Base-by-base conservation (phyloP, 2,888 invertebrate species). In the Arrhopalites spinosus region DNA sequence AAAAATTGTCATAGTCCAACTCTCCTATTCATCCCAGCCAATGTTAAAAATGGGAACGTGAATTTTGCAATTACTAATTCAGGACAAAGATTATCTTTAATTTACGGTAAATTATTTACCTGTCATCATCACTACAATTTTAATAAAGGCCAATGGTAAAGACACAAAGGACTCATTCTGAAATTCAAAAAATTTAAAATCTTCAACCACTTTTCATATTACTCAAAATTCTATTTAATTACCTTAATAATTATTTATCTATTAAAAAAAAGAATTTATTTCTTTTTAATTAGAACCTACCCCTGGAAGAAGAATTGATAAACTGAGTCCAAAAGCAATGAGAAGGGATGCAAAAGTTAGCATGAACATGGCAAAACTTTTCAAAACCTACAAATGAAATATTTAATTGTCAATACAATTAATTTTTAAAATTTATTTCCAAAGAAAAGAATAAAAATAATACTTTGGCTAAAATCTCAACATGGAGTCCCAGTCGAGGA, bases 61-160 rank as follows among this genome's bases (percentile, higher is more conserved):
- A n/a, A n/a, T n/a, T n/a, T n/a, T n/a, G n/a, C n/a, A n/a, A n/a
- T n/a, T n/a, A n/a, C n/a, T n/a, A n/a, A n/a, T n/a, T n/a, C n/a
- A n/a, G n/a, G n/a, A n/a, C n/a, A n/a, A n/a, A n/a, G n/a, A n/a
- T n/a, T n/a, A n/a, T n/a, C n/a, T n/a, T n/a, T n/a, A n/a, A n/a
- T n/a, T n/a, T n/a, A n/a, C n/a, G n/a, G n/a, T n/a, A n/a, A n/a
- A n/a, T n/a, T n/a, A n/a, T 2, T 47, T 47, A 47, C 47, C 47
- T 25, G 66, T 73, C 81, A 81, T 81, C 81, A 81, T 81, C 15
- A 78, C 74, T 23, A 82, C 17, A 0, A 81, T 74, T 77, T 81
- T 82, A 23, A 81, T 76, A 20, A 81, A 75, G 0, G 79, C 79
- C 64, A 79, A 74, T 1, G 79, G 80, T 20, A 80, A 72, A 1